These are phyloP conservation scores for Ctenodactylus gundi DNA, from an alignment of 2,113 vertebrate species.

Conservation along the genomic window DNA sequence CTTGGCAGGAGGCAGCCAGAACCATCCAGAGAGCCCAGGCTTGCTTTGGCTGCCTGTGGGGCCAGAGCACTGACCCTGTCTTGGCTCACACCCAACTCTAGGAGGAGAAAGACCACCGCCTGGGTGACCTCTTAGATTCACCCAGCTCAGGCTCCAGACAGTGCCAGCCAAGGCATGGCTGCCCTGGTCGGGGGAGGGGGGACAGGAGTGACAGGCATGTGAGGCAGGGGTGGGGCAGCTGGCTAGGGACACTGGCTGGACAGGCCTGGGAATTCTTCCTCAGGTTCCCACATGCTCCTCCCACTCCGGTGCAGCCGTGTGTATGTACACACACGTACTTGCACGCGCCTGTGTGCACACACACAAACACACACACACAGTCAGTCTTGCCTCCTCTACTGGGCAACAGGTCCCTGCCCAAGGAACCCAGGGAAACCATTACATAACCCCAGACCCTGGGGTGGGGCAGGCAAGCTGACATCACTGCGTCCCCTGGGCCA, in stretches of 20 bases:
- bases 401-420: constrained; percentile 61
- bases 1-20: constrained; percentile 65
- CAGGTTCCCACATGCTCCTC: not conserved
- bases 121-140: not conserved
- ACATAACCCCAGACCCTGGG: constrained; percentile 61
- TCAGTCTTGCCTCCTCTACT: constrained; percentile 11
- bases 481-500: constrained; percentile 63
- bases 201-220: not conserved
- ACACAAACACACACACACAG: not conserved
- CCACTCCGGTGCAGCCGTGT: not conserved
- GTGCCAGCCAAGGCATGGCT: not conserved
- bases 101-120: not conserved
- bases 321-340: not conserved
- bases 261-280: constrained; percentile 56
- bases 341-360: not conserved
- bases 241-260: constrained; percentile 39
- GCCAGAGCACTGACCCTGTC: not conserved
- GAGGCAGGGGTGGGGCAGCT: constrained; percentile 4
- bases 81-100: not conserved
- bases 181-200: accelerated
- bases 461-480: constrained; percentile 63
- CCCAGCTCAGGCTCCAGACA: not conserved
- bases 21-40: constrained; percentile 66
- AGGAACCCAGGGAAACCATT: constrained; percentile 51
- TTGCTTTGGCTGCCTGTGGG: not conserved